These are phyloP conservation scores for Gymnoscopelus braueri DNA, from an alignment of 2,797 vertebrate genomes.

Conservation along the genomic window DNA sequence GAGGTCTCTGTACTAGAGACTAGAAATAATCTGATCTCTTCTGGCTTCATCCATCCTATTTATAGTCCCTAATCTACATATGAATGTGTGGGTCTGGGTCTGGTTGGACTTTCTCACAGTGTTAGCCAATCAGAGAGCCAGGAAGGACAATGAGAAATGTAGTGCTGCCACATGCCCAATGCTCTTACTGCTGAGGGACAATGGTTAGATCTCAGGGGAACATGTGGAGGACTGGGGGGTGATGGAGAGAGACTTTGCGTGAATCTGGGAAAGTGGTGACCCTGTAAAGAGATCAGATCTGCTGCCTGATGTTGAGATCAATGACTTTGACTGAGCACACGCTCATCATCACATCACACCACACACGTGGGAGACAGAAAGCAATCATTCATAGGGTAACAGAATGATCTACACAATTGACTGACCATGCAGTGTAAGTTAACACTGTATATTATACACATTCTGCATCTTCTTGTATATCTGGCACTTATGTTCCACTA, in stretches of 20 bases:
- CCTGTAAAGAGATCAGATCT: conserved; percentile 21
- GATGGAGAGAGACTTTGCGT: conserved; percentile 14
- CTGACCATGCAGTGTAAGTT: too few species aligned
- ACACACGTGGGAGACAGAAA: too few species aligned
- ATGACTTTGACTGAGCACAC: too few species aligned
- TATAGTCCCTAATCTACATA: conserved; percentile 76
- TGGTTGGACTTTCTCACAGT: neutral
- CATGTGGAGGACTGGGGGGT: neutral
- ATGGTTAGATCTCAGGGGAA: too few species aligned
- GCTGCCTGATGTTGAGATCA: neutral
- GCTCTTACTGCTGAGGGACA: conserved; percentile 36
- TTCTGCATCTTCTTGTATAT: too few species aligned
- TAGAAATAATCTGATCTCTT: too few species aligned
- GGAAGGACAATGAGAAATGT: conserved; percentile 28
- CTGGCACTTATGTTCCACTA: too few species aligned
- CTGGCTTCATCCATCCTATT: conserved; percentile 54
- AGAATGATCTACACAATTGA: too few species aligned
- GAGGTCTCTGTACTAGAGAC: too few species aligned
- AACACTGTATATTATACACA: too few species aligned
- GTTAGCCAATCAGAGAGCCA: neutral
- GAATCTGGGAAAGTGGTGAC: conserved; percentile 40
- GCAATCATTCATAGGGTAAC: too few species aligned
- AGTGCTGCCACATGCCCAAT: conserved; percentile 39
- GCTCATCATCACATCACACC: too few species aligned
- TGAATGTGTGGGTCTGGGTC: conserved; percentile 79